Percentiles rank a stretch among this genome's conserved stretches.
Conservation (phyloP, 2,888 invertebrate genomes). For the Aphidius colemani region DNA sequence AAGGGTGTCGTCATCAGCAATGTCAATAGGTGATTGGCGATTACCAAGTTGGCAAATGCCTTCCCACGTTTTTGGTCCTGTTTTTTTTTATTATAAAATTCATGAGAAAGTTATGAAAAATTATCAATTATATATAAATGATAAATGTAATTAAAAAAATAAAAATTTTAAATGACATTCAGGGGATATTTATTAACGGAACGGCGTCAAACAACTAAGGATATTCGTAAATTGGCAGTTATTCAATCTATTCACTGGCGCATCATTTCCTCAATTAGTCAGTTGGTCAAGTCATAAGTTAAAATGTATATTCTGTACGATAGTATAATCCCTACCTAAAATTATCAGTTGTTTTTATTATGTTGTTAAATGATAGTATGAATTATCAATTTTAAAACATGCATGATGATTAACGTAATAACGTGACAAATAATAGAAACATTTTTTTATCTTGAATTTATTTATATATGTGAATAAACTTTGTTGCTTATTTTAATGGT, state of each 20-base stretch:
- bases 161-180: neutral
- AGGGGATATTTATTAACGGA: slow-evolving; percentile 28
- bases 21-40: slow-evolving; percentile 79
- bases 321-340: slow-evolving; percentile 12
- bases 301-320: slow-evolving; percentile 30
- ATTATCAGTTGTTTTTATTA: neutral
- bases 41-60: slow-evolving; percentile 68
- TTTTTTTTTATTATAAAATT: neutral
- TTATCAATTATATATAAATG: neutral
- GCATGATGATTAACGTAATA: no score
- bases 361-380: neutral
- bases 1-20: slow-evolving; percentile 64
- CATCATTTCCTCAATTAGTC: slow-evolving; percentile 44
- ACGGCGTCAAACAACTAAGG: slow-evolving; percentile 37
- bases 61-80: slow-evolving; percentile 64
- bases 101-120: neutral
- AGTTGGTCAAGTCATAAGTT: slow-evolving; percentile 20
- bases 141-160: slow-evolving; percentile 6
- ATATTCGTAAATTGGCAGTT: slow-evolving; percentile 38
- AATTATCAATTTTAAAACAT: no score
- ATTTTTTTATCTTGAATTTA: no score
- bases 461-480: no score
- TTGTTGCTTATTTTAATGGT: no score
- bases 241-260: slow-evolving; percentile 38
- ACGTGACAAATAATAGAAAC: no score